These are phyloP conservation scores for Chaunax sp. DNA, from an alignment of 2,797 vertebrate species.

Conservation along the genomic window DNA sequence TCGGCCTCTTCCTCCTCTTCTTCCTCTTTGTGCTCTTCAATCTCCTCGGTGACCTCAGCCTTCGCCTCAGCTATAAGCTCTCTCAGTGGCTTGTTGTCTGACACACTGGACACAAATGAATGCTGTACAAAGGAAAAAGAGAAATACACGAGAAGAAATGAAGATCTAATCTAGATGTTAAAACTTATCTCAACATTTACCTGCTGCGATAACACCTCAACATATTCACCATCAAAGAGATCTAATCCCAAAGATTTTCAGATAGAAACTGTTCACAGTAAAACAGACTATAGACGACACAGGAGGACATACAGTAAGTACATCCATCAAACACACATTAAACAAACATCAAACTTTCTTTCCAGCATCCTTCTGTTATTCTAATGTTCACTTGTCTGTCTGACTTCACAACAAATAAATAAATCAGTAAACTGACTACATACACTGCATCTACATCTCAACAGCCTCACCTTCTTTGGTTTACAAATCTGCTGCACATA, in stretches of 20 bases:
- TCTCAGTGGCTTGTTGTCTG: slow-evolving; percentile 91
- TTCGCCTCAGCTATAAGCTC: slow-evolving; percentile 98
- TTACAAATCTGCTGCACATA: slow-evolving; percentile 76
- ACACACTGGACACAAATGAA: slow-evolving; percentile 91
- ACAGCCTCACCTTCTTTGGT: slow-evolving; percentile 76
- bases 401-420: not conserved
- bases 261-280: slow-evolving; percentile 1
- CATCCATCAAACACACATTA: not conserved
- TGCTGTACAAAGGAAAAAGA: slow-evolving; percentile 87
- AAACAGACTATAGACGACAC: not conserved
- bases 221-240: no score
- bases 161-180: not conserved
- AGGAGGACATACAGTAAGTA: no score
- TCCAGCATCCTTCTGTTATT: not conserved
- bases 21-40: slow-evolving; percentile 97
- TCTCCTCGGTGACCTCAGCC: slow-evolving; percentile 96
- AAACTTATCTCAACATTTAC: not conserved
- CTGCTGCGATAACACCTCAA: not conserved
- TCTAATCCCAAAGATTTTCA: slow-evolving; percentile 11
- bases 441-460: not conserved
- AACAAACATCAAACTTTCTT: not conserved
- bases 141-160: slow-evolving; percentile 3
- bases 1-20: slow-evolving; percentile 97
- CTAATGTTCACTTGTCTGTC: not conserved
- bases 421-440: not conserved